phyloP scores from a whole-genome alignment of 2,888 invertebrate genomes.

The Amphimallon solstitiale region DNA sequence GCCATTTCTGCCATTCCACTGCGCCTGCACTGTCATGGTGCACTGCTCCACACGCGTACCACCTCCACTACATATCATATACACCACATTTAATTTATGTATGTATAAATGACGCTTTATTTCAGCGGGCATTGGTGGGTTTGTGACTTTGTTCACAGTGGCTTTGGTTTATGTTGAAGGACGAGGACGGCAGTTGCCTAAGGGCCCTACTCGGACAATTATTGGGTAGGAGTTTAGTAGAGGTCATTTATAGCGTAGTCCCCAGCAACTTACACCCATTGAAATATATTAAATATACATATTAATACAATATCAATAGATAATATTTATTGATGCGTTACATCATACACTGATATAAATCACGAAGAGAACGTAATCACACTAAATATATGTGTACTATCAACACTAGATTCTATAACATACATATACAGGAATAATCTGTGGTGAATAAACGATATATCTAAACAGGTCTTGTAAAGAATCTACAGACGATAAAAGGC shows the following conservation, averaged over 20 bases:
- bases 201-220: conserved; percentile 54
- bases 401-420: no score
- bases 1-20: no score
- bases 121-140: conserved; percentile 60
- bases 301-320: no score
- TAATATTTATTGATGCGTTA: no score
- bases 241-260: conserved; percentile 44
- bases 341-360: no score
- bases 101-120: conserved; percentile 55
- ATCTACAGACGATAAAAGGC: no score
- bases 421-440: no score
- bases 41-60: not conserved
- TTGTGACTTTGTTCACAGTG: conserved; percentile 62
- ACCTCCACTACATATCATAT: not conserved
- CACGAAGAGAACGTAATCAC: no score
- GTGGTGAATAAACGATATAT: no score
- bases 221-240: conserved; percentile 53
- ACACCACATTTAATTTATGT: conserved; percentile 19
- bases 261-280: conserved; percentile 37
- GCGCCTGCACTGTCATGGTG: not conserved
- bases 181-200: conserved; percentile 58
- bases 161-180: conserved; percentile 62
- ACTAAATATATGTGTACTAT: no score
- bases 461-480: no score
- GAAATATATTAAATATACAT: no score